Evolutionary conservation across 92 coral and sea anemone genomes (phyloP), one percentile per base, ranked within the genome.

Genomic region (Epizoanthus illoricatus): DNA sequence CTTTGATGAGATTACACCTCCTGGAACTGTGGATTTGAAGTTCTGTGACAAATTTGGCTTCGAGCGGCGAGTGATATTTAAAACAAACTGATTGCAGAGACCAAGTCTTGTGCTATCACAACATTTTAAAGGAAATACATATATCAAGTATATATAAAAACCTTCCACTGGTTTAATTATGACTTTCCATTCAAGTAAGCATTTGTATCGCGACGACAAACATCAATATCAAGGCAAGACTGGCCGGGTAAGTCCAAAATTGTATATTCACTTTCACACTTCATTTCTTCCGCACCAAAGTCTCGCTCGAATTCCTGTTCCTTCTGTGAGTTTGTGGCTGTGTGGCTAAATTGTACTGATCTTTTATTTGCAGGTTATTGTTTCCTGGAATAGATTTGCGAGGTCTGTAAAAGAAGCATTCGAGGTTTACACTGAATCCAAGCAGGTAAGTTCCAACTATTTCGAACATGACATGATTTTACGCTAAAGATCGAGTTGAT

Each of bases 341-440:
- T 58, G 6, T 33, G 1, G 49, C 24, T 40, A 59, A 40, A 21
- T 83, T 33, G 41, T 63, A 20, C 11, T 62, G 13, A 24, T 68
- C 72, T 81, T 85, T 75, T 83, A 57, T 54, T 74, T 88, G 74
- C 86, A 97, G 99, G 92, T 97, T 73, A 33, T 97, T 16, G 94
- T 93, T 9, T 92, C 99, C 11, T 97, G 99, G 99, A 97, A 97
- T 80, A 85, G 99, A 75, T 97, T 97, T 87, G 99, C 99, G 81
- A 92, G 99, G 55, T 97, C 99, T 7, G 87, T 97, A 66, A 94
- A 94, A 70, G 99, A 93, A 83, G 98, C 99, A 23, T 94, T 97
- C 60, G 99, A 97, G 70, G 85, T 93, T 58, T 93, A 97, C 90
- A 87, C 94, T 40, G 99, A 97, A 86, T 81, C 99, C 12, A 97